Evolutionary conservation across 2,888 invertebrate species (phyloP), one percentile per base, ranked within the genome.

Genomic region (Melipona bicolor): DNA sequence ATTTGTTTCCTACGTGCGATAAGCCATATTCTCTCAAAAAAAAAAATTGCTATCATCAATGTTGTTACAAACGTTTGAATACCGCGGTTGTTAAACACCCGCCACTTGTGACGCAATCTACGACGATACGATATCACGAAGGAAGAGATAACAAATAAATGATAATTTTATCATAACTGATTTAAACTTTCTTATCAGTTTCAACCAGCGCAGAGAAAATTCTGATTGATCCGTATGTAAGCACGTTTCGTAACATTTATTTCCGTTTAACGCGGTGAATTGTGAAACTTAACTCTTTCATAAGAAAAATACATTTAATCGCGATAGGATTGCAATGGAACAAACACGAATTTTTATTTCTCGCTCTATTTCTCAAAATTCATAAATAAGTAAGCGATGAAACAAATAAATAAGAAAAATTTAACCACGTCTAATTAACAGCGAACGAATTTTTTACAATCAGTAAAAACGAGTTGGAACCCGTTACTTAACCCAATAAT

Each of bases 161-260:
- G 52, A 67, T 19, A 4, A 27, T 27, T 52, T 71, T 77, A 80
- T 71, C 65, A 19, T 4, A 50, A 24, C 50, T 50, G 50, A 59
- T 56, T 50, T 21, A 36, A 17, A 43, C 24, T 17, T 27, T 15
- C 36, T 3, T 68, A 61, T 75, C 24, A 3, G 24, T 24, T 61
- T 32, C 32, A 17, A 24, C 17, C n/a, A 5, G 68, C 68, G 36
- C 11, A 49, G 15, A 64, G 32, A 64, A 43, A 62, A 62, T 61
- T 2, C 27, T 15, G 36, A 6, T 36, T 5, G 0, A 24, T 24
- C 13, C 0, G n/a, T 50, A 4, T n/a, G 3, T 50, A 59, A 19
- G 9, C 11, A 32, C 32, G 32, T 32, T 19, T 36, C 17, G 1
- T 27, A 21, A 4, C 56, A 36, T 32, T 32, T 21, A 21, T 49